These are phyloP conservation scores for Aythya baeri DNA, from an alignment of 2,113 vertebrate species.

Conservation along the genomic window DNA sequence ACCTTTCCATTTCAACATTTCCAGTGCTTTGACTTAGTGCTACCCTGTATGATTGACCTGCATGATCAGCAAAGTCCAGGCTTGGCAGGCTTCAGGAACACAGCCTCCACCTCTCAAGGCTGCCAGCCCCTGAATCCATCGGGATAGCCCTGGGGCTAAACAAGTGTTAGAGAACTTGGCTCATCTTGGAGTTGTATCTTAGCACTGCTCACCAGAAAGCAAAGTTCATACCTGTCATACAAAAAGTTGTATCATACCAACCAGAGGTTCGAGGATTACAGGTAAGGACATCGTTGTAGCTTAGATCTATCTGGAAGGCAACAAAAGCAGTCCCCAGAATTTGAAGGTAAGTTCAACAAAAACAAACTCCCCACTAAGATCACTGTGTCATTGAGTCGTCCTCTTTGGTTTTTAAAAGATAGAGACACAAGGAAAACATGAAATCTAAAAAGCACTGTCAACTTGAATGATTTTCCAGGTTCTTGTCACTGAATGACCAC, in stretches of 20 bases:
- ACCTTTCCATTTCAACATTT: background rate
- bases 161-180: background rate
- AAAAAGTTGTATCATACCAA: background rate
- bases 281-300: rapidly evolving
- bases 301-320: background rate
- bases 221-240: background rate
- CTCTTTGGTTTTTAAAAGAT: slow-evolving; percentile 24
- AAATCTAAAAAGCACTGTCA: slow-evolving; percentile 59
- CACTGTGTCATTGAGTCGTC: background rate
- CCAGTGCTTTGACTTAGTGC: background rate
- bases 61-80: no score
- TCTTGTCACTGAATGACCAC: slow-evolving; percentile 65
- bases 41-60: no score
- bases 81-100: background rate
- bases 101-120: background rate
- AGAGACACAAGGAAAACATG: slow-evolving; percentile 38
- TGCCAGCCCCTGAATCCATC: background rate
- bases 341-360: background rate
- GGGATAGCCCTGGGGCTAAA: background rate
- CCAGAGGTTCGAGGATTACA: background rate
- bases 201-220: background rate
- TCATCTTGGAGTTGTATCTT: background rate
- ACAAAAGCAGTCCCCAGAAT: background rate
- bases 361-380: background rate
- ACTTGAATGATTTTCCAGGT: slow-evolving; percentile 60